Conservation (phyloP, 2,113 vertebrate genomes). For the Aphelocoma coerulescens region DNA sequence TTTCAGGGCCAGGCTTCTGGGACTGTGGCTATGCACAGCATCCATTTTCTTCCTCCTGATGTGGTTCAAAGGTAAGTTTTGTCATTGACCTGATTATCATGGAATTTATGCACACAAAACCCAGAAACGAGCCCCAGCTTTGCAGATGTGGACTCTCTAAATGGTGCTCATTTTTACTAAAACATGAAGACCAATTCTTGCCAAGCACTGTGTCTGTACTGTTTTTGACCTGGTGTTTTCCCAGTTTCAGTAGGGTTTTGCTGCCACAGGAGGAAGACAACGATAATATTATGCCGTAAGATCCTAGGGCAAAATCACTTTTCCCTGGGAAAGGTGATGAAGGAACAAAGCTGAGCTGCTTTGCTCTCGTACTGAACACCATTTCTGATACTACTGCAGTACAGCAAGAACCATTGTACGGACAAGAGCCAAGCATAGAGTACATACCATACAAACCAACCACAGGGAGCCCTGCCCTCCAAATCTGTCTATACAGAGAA, state of each 20-base stretch:
- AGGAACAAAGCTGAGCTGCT: neutral
- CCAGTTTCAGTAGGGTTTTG: neutral
- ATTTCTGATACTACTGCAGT: neutral
- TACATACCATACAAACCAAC: neutral
- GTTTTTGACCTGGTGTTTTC: neutral
- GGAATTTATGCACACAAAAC: neutral
- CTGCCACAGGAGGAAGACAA: neutral
- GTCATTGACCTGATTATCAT: neutral
- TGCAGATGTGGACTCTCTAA: neutral
- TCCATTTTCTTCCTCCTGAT: neutral
- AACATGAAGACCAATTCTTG: neutral
- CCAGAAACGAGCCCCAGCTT: neutral
- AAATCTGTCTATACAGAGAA: neutral
- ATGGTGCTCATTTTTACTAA: neutral
- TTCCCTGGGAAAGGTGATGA: neutral
- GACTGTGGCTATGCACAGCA: neutral
- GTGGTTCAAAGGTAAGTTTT: neutral
- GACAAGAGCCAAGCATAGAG: neutral
- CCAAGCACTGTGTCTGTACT: neutral
- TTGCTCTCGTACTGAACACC: neutral
- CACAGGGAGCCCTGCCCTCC: neutral
- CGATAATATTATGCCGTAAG: rapidly evolving
- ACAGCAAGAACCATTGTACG: neutral
- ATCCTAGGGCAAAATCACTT: neutral
- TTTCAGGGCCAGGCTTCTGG: neutral